Percentiles rank a stretch among this genome's conserved stretches.
These are phyloP conservation scores for Choristoneura rosaceana DNA, from an alignment of 2,888 invertebrate species.

Conservation along the genomic window DNA sequence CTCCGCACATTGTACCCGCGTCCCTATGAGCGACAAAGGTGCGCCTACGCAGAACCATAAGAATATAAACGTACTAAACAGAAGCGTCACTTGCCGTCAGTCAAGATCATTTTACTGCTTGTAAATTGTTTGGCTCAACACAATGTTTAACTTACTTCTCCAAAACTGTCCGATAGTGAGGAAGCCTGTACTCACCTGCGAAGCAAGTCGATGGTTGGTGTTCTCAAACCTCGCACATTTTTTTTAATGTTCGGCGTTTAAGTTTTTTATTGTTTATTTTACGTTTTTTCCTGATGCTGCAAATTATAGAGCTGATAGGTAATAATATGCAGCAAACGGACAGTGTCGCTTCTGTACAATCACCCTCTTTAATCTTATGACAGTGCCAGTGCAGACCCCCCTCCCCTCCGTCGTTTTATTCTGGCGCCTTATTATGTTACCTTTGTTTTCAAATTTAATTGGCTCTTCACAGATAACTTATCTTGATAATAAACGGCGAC, in stretches of 20 bases:
- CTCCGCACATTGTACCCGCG: conserved; percentile 63
- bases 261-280: too few relatives aligned
- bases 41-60: conserved; percentile 70
- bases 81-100: conserved; percentile 9
- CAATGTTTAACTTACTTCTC: too few relatives aligned
- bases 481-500: conserved; percentile 85
- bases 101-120: too few relatives aligned
- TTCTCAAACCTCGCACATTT: too few relatives aligned
- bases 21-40: conserved; percentile 75
- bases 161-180: too few relatives aligned
- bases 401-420: conserved; percentile 58
- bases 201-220: too few relatives aligned
- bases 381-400: conserved; percentile 63
- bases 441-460: conserved; percentile 86
- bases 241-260: too few relatives aligned
- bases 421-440: conserved; percentile 84
- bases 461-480: conserved; percentile 83
- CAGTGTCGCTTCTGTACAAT: conserved; percentile 17
- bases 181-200: too few relatives aligned
- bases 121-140: too few relatives aligned
- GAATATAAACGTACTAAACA: conserved; percentile 13
- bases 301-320: too few relatives aligned
- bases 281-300: too few relatives aligned
- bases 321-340: neutral
- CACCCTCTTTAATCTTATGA: conserved; percentile 34